A percentile compares a stretch with the other conserved stretches of the same genome.
These are phyloP conservation scores for Hesperia comma DNA, from an alignment of 2,888 invertebrate species.

Conservation along the genomic window DNA sequence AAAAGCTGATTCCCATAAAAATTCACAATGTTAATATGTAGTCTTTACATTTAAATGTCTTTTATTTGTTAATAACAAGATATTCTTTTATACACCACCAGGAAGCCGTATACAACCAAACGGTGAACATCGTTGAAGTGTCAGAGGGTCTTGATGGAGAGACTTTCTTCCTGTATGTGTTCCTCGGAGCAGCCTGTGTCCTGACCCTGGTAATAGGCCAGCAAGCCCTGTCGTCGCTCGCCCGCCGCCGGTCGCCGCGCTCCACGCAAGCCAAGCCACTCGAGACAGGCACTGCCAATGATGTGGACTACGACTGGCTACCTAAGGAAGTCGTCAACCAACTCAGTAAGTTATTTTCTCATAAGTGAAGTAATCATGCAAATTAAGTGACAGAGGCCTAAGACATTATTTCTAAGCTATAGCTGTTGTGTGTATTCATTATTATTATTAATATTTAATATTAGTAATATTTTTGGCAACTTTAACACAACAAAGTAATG, in stretches of 20 bases:
- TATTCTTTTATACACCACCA: constrained; percentile 72
- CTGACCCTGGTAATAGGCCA: constrained; percentile 94
- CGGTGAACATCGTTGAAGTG: constrained; percentile 96
- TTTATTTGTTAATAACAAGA: background rate
- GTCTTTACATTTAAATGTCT: too few relatives aligned
- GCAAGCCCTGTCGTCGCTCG: constrained; percentile 93
- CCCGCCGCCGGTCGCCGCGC: constrained; percentile 86
- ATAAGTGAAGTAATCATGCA: too few relatives aligned
- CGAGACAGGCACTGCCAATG: constrained; percentile 96
- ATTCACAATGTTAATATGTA: too few relatives aligned
- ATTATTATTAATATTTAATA: too few relatives aligned
- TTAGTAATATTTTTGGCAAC: too few relatives aligned
- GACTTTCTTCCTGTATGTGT: constrained; percentile 98
- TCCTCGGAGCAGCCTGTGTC: constrained; percentile 95
- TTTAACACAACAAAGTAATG: too few relatives aligned
- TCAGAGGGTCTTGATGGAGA: constrained; percentile 99
- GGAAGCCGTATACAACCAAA: constrained; percentile 99
- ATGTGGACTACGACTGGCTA: constrained; percentile 99
- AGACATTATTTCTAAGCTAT: too few relatives aligned
- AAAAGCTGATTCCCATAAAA: too few relatives aligned
- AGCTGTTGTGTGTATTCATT: too few relatives aligned
- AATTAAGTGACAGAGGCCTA: too few relatives aligned
- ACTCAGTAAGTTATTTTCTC: constrained; percentile 90
- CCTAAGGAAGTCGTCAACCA: constrained; percentile 94
- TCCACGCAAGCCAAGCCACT: constrained; percentile 85